A percentile compares a stretch with the other conserved stretches of the same genome.
Conservation (phyloP, 2,113 vertebrate genomes). For the Mandrillus leucophaeus region DNA sequence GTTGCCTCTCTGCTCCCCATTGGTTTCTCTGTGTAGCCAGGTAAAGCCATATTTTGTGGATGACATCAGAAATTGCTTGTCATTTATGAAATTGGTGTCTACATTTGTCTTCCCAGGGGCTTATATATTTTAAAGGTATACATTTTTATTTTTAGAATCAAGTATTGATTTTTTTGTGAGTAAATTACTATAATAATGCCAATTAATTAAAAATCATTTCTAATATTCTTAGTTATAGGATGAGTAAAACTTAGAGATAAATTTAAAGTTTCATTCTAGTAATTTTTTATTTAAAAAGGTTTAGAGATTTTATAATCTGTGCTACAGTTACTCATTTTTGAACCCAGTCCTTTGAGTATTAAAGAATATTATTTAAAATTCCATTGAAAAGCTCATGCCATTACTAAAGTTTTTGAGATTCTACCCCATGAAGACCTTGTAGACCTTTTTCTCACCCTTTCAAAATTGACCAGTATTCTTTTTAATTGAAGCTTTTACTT, state of each 20-base stretch:
- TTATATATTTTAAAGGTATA: slow-evolving; percentile 42
- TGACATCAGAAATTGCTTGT: slow-evolving; percentile 28
- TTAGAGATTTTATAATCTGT: not conserved
- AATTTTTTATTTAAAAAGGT: slow-evolving; percentile 26
- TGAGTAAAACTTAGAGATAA: slow-evolving; percentile 28
- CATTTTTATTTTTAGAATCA: slow-evolving; percentile 11
- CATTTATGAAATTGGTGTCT: not conserved
- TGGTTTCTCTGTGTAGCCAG: not conserved
- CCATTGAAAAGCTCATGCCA: not conserved
- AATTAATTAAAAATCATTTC: slow-evolving; percentile 45
- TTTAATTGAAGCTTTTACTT: not conserved
- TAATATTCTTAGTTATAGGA: slow-evolving; percentile 22
- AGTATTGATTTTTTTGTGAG: not conserved
- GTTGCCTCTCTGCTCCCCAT: not conserved
- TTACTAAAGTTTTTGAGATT: slow-evolving; percentile 41
- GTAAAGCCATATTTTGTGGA: not conserved
- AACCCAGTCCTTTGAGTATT: slow-evolving; percentile 15
- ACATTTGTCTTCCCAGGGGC: not conserved
- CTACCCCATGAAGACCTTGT: not conserved
- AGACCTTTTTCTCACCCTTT: not conserved
- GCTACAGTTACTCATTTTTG: slow-evolving; percentile 3
- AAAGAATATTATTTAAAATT: not conserved
- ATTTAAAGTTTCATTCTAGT: slow-evolving; percentile 12
- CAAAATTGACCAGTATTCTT: slow-evolving; percentile 13
- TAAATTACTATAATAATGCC: slow-evolving; percentile 37